Conservation (phyloP, 2,888 invertebrate genomes). For the Gryllus longicercus region DNA sequence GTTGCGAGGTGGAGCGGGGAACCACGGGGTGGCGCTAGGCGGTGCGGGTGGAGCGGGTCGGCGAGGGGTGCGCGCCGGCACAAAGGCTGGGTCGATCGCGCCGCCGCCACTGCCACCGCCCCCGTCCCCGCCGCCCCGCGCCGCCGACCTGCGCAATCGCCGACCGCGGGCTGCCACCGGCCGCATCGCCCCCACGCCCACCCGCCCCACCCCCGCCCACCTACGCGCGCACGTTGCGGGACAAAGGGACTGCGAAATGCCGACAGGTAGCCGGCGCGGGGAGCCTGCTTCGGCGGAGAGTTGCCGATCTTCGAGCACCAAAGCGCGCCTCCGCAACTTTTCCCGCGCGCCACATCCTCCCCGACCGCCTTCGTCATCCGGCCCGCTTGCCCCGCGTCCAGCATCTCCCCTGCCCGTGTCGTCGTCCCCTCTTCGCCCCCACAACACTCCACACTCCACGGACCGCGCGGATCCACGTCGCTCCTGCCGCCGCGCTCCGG, state of each 20-base stretch:
- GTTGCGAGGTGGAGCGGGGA: no score
- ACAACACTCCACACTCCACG: neutral
- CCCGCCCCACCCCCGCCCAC: neutral
- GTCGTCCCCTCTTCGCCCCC: neutral
- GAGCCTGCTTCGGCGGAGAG: no score
- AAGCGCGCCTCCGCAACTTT: no score
- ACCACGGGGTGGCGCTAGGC: no score
- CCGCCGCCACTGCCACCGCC: neutral
- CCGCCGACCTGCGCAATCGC: conserved; percentile 3
- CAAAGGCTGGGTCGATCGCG: conserved; percentile 3
- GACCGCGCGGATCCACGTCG: neutral
- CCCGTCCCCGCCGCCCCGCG: neutral
- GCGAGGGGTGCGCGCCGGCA: neutral
- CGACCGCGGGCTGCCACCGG: neutral
- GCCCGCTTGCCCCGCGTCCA: neutral
- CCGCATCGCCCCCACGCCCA: neutral
- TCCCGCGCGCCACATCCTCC: no score
- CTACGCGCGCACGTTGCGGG: neutral
- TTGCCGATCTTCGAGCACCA: no score
- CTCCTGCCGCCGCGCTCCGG: neutral
- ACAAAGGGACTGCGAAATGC: neutral
- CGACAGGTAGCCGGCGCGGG: neutral
- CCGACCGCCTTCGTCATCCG: neutral
- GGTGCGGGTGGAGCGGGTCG: no score
- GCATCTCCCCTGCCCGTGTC: neutral